These are phyloP conservation scores for Pelusios castaneus DNA, from an alignment of 2,113 vertebrate species.

Conservation along the genomic window DNA sequence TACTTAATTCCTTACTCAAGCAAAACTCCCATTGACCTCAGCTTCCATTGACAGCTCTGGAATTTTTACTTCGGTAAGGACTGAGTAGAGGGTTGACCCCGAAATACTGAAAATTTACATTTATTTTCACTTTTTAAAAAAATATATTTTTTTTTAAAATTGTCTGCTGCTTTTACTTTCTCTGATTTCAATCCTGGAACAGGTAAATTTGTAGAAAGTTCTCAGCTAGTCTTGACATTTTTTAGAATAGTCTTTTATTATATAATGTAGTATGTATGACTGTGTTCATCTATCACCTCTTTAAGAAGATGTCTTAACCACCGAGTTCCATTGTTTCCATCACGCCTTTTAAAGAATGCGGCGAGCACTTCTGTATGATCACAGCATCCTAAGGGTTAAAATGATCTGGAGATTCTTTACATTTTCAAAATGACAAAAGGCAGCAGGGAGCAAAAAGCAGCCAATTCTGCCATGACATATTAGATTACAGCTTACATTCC, in stretches of 20 bases:
- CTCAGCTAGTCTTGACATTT: background rate
- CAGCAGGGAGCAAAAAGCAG: background rate
- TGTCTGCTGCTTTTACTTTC: background rate
- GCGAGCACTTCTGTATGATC: background rate
- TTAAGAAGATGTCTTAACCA: background rate
- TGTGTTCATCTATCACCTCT: background rate
- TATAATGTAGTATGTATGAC: background rate
- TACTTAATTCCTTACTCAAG: background rate
- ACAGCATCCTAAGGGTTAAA: background rate
- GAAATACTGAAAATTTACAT: background rate
- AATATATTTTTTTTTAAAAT: background rate
- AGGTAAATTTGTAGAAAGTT: background rate
- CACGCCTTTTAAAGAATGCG: background rate
- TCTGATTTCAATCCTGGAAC: background rate
- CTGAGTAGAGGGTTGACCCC: background rate
- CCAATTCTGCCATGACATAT: background rate
- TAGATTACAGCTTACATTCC: background rate
- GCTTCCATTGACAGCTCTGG: background rate
- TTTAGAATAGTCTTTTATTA: background rate
- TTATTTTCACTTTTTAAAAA: background rate
- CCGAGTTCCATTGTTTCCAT: background rate
- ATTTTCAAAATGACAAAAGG: constrained; percentile 11
- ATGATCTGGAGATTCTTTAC: background rate
- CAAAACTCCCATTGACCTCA: background rate
- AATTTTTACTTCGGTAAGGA: background rate